Base-by-base conservation (phyloP, 1,140 invertebrate genomes). In the Ylistrum balloti region DNA sequence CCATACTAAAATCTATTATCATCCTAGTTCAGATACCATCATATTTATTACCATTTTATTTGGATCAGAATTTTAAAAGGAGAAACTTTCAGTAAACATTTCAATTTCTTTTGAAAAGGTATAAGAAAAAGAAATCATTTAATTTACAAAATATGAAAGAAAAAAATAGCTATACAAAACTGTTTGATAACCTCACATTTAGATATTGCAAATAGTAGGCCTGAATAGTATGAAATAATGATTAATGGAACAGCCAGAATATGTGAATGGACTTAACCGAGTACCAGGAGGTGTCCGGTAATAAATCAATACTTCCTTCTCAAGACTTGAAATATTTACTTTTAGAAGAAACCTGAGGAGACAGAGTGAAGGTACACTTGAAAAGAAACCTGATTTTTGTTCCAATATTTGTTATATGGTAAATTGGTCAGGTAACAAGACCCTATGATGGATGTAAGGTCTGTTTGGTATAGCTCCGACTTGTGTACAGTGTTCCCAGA, bases 381-480 rank as follows among this genome's bases (percentile, higher is more conserved):
- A 74, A 74, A 74, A 74, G 56, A 74, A 28, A 28, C 56, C 56
- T 11, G 56, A 74, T 74, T 74, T 28, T 74, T 74, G 56, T 74
- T 74, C 56, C 56, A 74, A 74, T 74, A 74, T 74, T 74, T 74
- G n/a, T n/a, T 74, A n/a, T 17, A 74, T 74, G 56, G 56, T 74
- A 74, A 74, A 74, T 74, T 74, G 56, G 56, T 22, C 56, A 74
- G 56, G 56, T 74, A 74, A 74, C 28, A 11, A 28, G 56, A 74
- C 20, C 41, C 56, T 5, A 7, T 74, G 56, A 74, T 74, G 56
- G 56, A 74, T 74, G 56, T 74, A 74, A 28, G 56, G n/a, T 28
- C 56, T 74, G 41, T 74, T 74, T 74, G n/a, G n/a, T 74, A 74
- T 74, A 74, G 56, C 56, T 28, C 56, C 1, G 56, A 28, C 56